Conservation (phyloP, 92 coral and sea anemone species). For the Pocillopora grandis region DNA sequence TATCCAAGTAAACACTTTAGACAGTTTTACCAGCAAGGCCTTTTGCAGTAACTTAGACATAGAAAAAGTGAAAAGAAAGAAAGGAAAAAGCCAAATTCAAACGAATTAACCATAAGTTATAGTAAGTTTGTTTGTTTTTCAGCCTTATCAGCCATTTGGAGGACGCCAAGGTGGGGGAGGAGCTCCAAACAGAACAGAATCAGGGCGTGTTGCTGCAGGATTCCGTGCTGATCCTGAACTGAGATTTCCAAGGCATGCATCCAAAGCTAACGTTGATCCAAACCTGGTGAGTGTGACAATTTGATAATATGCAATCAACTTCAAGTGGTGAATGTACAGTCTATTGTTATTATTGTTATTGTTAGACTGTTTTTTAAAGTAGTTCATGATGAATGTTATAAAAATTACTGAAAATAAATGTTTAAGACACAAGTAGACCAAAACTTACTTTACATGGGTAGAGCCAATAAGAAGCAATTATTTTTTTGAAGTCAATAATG, state of each 20-base stretch:
- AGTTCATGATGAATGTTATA: no score
- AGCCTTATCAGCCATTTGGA: constrained; percentile 60
- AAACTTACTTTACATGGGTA: no score
- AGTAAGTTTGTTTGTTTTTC: neutral
- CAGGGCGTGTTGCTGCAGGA: constrained; percentile 71
- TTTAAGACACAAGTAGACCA: no score
- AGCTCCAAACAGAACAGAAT: constrained; percentile 85
- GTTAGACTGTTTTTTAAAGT: no score
- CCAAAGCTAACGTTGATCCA: constrained; percentile 61
- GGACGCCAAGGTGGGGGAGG: constrained; percentile 82
- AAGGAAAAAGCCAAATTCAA: neutral
- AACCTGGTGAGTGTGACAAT: constrained; percentile 54
- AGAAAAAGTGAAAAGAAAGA: no score
- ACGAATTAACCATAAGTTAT: neutral
- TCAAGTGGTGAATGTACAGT: neutral
- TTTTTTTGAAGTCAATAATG: no score
- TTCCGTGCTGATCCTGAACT: constrained; percentile 81
- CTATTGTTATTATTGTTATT: no score
- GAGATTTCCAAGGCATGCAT: constrained; percentile 68
- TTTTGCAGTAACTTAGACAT: no score
- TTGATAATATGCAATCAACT: neutral
- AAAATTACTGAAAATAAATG: no score
- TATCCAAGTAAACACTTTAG: no score
- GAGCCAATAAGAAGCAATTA: no score
- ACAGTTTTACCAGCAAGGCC: no score